phyloP scores from a whole-genome alignment of 2,888 invertebrate species.

The Ligdia adustata region DNA sequence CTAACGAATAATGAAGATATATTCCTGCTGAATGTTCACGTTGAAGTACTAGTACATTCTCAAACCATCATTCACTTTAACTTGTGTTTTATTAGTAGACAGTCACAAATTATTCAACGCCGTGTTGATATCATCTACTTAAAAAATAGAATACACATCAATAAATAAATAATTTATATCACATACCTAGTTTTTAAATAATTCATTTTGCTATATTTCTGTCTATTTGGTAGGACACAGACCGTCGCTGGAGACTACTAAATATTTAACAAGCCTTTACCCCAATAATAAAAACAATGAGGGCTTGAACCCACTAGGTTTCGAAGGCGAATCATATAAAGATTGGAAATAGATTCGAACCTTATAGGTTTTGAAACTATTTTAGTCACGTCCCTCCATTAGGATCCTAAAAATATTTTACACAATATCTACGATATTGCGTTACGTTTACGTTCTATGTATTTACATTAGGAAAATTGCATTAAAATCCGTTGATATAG shows the following conservation, averaged over 20 bases:
- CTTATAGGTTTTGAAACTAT: background rate
- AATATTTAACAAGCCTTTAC: constrained; percentile 44
- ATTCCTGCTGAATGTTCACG: too few relatives aligned
- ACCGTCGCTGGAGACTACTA: constrained; percentile 43
- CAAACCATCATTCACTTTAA: too few relatives aligned
- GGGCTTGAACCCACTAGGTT: constrained; percentile 18
- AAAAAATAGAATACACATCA: constrained; percentile 39
- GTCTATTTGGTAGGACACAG: constrained; percentile 50
- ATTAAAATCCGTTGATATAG: too few relatives aligned
- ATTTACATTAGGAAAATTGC: too few relatives aligned
- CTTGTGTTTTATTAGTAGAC: too few relatives aligned
- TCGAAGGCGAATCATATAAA: background rate
- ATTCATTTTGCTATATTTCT: constrained; percentile 24
- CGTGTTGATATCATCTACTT: constrained; percentile 16
- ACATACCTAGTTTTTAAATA: constrained; percentile 50
- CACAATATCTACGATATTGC: too few relatives aligned
- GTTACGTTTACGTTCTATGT: too few relatives aligned
- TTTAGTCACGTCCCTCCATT: background rate
- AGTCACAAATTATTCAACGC: constrained; percentile 6
- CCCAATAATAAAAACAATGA: constrained; percentile 57
- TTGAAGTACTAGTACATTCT: too few relatives aligned
- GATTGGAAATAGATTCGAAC: background rate
- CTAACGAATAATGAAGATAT: too few relatives aligned
- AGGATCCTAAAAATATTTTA: too few relatives aligned
- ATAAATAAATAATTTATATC: constrained; percentile 48